Evolutionary conservation across 53 echinoderm and acorn worm genomes (phyloP), one percentile per base, ranked within the genome.

Genomic region (Holothuria leucospilota): DNA sequence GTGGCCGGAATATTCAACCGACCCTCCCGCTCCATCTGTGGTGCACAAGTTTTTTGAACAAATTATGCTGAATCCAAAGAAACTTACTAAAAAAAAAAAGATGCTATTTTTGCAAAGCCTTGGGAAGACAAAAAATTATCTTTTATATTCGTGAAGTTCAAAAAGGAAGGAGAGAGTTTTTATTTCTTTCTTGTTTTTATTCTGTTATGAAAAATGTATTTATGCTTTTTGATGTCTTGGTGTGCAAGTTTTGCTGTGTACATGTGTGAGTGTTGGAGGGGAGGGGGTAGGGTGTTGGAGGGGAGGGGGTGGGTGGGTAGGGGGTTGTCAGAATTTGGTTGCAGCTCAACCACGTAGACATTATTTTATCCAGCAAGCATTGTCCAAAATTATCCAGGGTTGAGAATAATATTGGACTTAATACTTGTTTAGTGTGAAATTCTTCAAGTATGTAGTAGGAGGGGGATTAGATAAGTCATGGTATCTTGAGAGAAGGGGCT

Each of bases 21-120:
- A 56, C 15, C 56, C 56, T 56, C 8, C 56, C 56, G 18, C 56
- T 46, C 46, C 46, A 46, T 46, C 46, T 56, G 56, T 56, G 56
- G 56, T 56, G 56, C 56, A 56, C 56, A 56, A 56, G 56, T 56
- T 56, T 56, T 42, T 56, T 15, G 18, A 56, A 15, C 15, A 52
- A 74, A 20, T 74, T 52, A 42, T 49, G 74, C 74, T 74, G 74
- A 74, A 74, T 51, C 74, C 74, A 74, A 74, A 74, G 74, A 74
- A 74, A 74, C 52, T 51, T 74, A 49, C 71, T 71, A 71, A 68
- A 34, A 65, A 65, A 65, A 65, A 72, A 41, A 74, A 74, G 49
- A 74, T 74, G 74, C 74, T 74, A 74, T 74, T 74, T 74, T 74
- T 74, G 74, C 74, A 74, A 74, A 74, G 74, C 74, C 74, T 74